Evolutionary conservation across 2,113 vertebrate genomes (phyloP).

Genomic region (Rhea americana): DNA sequence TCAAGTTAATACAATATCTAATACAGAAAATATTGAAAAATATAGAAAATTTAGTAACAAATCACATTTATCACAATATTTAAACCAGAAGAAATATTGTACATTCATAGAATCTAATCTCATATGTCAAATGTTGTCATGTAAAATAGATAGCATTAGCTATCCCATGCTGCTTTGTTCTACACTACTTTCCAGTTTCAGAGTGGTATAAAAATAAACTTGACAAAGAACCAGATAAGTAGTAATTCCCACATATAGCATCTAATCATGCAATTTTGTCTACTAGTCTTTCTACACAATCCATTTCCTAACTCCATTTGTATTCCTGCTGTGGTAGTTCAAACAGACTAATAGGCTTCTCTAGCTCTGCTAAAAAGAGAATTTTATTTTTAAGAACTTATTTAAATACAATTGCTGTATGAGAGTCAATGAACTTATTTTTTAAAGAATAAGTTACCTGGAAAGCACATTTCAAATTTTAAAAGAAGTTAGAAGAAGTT

Average conservation of each 20-base stretch:
- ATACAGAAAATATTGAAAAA: not conserved
- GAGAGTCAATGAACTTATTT: not conserved
- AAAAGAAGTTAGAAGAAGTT: not conserved
- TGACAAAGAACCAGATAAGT: not conserved
- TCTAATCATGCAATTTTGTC: constrained; percentile 5
- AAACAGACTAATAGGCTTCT: not conserved
- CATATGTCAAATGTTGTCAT: not conserved
- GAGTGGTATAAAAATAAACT: not conserved
- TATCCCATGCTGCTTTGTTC: not conserved
- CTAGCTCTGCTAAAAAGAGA: not conserved
- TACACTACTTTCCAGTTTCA: not conserved
- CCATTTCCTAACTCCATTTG: not conserved
- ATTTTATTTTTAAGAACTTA: not conserved
- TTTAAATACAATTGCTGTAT: not conserved
- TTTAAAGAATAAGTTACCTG: not conserved
- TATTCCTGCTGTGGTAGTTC: constrained; percentile 48
- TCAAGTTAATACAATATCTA: not conserved
- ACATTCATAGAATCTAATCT: not conserved
- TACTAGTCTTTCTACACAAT: not conserved
- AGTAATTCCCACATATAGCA: not conserved
- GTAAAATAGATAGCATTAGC: not conserved
- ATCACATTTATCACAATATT: not conserved
- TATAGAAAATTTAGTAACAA: not conserved
- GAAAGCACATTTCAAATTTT: not conserved
- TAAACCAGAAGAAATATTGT: not conserved